Evolutionary conservation across 2,888 invertebrate species (phyloP).

Genomic region (Crematogaster levior): DNA sequence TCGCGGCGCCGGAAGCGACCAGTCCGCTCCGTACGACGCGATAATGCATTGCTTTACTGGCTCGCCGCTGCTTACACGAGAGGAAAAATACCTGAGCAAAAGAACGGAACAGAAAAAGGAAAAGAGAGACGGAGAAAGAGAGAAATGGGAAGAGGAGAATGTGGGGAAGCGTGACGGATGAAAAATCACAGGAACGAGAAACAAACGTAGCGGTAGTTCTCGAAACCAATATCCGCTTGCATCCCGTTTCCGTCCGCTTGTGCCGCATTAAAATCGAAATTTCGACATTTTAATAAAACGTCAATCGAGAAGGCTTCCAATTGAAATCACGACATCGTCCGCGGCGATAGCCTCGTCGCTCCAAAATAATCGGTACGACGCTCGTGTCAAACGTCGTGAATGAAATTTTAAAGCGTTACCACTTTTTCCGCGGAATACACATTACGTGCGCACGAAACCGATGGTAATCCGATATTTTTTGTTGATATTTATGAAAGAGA

Average conservation of each 20-base stretch:
- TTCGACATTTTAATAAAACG: slow-evolving; percentile 49
- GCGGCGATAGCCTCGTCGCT: not conserved
- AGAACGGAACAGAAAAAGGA: not conserved
- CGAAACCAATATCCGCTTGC: slow-evolving; percentile 31
- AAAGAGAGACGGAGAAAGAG: not conserved
- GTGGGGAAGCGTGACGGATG: not conserved
- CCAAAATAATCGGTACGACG: slow-evolving; percentile 4
- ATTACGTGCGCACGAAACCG: not conserved
- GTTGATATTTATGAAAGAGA: not conserved
- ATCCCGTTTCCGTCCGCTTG: not conserved
- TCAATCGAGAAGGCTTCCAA: slow-evolving; percentile 20
- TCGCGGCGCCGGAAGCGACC: slow-evolving; percentile 26
- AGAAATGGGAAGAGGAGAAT: not conserved
- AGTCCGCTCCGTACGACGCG: not conserved
- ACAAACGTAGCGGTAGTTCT: not conserved
- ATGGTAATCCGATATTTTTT: slow-evolving; percentile 19
- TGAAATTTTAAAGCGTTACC: slow-evolving; percentile 1
- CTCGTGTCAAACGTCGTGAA: not conserved
- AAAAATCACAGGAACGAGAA: slow-evolving; percentile 2
- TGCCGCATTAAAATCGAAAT: slow-evolving; percentile 12
- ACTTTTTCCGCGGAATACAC: not conserved
- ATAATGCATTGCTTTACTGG: slow-evolving; percentile 12
- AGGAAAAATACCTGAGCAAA: not conserved
- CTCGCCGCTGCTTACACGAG: not conserved
- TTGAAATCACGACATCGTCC: not conserved